These are phyloP conservation scores for Charanyca ferruginea DNA, from an alignment of 2,888 invertebrate genomes.

Conservation along the genomic window DNA sequence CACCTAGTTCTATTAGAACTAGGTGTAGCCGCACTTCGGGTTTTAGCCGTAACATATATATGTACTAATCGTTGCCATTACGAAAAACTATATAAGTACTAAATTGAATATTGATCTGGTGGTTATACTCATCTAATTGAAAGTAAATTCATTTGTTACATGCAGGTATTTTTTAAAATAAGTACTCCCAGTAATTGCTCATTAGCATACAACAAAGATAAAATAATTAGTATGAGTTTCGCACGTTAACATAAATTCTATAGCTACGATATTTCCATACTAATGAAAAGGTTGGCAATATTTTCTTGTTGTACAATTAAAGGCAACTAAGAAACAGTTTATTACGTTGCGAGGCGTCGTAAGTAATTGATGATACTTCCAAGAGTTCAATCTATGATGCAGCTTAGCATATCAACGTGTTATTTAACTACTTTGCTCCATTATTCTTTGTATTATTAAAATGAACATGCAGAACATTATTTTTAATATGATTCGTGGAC, in stretches of 20 bases:
- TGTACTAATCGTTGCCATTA: neutral
- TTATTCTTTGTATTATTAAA: neutral
- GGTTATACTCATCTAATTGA: neutral
- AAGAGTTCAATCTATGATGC: slow-evolving; percentile 11
- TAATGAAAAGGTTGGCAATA: slow-evolving; percentile 26
- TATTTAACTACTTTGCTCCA: neutral
- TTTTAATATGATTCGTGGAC: neutral
- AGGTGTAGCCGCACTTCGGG: too few relatives aligned
- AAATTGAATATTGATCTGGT: neutral
- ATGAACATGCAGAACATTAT: neutral
- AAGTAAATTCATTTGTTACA: neutral
- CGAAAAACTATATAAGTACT: neutral
- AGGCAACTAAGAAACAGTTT: slow-evolving; percentile 28
- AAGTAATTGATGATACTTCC: slow-evolving; percentile 37
- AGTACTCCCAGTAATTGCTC: neutral
- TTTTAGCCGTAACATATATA: too few relatives aligned
- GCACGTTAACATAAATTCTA: slow-evolving; percentile 40
- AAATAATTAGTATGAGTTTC: slow-evolving; percentile 44
- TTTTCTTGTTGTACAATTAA: slow-evolving; percentile 37
- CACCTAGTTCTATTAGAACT: too few relatives aligned
- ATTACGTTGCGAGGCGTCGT: slow-evolving; percentile 18
- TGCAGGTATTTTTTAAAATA: neutral
- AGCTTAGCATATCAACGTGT: slow-evolving; percentile 1
- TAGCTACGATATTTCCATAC: slow-evolving; percentile 43
- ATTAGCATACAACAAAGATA: slow-evolving; percentile 35